phyloP scores from a whole-genome alignment of 2,888 invertebrate species.

The Myathropa florea region DNA sequence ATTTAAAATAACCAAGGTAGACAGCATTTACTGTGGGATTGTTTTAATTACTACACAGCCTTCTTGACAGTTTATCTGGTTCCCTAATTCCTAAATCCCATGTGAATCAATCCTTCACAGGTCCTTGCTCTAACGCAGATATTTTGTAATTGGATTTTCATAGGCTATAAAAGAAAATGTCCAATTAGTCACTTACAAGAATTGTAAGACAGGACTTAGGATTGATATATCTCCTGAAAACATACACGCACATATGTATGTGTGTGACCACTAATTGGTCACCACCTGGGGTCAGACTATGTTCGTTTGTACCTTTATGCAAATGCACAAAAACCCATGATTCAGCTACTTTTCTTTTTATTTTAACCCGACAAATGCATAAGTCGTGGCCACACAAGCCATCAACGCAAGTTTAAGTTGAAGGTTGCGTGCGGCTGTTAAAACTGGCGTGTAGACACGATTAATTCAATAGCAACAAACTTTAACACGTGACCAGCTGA shows the following conservation, averaged over 20 bases:
- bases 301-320: not conserved
- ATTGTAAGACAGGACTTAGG: too few species aligned
- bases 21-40: too few species aligned
- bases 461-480: not conserved
- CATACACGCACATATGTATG: not conserved
- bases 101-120: too few species aligned
- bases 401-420: not conserved
- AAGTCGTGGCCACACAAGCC: not conserved
- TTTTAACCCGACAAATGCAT: not conserved
- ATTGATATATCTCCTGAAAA: too few species aligned
- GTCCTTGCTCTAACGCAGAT: too few species aligned
- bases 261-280: not conserved
- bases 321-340: not conserved
- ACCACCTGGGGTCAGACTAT: not conserved
- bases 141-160: too few species aligned
- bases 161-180: too few species aligned
- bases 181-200: too few species aligned
- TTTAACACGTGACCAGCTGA: not conserved
- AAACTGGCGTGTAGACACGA: not conserved
- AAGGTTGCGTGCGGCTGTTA: not conserved
- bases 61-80: too few species aligned
- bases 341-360: not conserved
- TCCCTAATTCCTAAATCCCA: too few species aligned
- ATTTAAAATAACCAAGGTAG: too few species aligned
- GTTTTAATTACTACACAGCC: too few species aligned